Percentiles rank a stretch among this genome's conserved stretches.
These are phyloP conservation scores for Prionace glauca DNA, from an alignment of 2,797 vertebrate species.

Conservation along the genomic window DNA sequence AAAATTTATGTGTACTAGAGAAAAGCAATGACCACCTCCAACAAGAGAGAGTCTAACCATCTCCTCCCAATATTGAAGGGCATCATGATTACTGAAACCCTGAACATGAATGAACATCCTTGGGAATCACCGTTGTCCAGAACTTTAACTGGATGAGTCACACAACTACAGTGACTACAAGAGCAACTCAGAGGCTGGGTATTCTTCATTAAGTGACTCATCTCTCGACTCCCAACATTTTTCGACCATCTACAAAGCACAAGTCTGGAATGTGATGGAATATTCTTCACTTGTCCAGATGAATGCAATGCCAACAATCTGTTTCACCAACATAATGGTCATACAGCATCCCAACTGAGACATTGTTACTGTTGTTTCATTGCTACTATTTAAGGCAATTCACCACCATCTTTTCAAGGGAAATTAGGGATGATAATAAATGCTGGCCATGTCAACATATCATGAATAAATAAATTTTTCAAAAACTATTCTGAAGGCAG, in stretches of 20 bases:
- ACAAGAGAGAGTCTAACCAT: neutral
- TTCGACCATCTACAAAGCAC: neutral
- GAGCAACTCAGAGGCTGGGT: neutral
- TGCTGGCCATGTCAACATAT: neutral
- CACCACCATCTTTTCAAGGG: neutral
- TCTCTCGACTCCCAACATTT: neutral
- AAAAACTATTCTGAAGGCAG: neutral
- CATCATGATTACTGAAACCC: neutral
- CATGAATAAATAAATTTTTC: neutral
- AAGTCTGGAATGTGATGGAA: neutral
- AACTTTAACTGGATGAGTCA: neutral
- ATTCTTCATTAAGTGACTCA: neutral
- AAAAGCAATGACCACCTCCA: neutral
- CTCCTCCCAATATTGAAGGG: neutral
- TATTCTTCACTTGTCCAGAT: neutral
- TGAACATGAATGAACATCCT: too few species aligned
- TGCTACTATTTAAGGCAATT: neutral
- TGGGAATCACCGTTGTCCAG: neutral
- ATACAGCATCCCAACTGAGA: neutral
- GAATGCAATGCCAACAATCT: neutral
- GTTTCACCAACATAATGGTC: neutral
- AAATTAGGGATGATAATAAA: neutral
- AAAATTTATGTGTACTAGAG: neutral
- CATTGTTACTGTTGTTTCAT: neutral
- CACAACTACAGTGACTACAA: neutral